Percentiles rank a stretch among this genome's conserved stretches.
These are phyloP conservation scores for Brachionus asplanchnoidis DNA, from an alignment of 1,140 invertebrate genomes.

Conservation along the genomic window DNA sequence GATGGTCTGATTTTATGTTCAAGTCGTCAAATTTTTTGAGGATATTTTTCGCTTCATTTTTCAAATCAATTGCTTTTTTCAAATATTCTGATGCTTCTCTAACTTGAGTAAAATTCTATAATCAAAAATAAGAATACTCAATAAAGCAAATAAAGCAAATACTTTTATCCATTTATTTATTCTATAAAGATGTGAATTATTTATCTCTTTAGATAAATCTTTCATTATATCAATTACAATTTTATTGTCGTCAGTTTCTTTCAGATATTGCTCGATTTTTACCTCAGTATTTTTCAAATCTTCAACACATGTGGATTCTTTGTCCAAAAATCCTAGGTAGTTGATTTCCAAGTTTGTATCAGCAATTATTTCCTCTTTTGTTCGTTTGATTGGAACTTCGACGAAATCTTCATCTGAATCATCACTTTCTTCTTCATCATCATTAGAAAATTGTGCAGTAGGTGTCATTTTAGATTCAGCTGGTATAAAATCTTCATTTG, in stretches of 20 bases:
- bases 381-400: conserved; percentile 49
- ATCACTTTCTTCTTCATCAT: not conserved
- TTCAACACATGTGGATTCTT: not conserved
- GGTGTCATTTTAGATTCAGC: not conserved
- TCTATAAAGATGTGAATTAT: conserved; percentile 42
- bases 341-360: not conserved
- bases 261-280: conserved; percentile 8
- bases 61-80: conserved; percentile 47
- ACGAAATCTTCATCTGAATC: conserved; percentile 48
- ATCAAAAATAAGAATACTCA: not conserved
- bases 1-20: not conserved
- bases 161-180: conserved; percentile 46
- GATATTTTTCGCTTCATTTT: conserved; percentile 42
- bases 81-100: conserved; percentile 43
- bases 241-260: conserved; percentile 45
- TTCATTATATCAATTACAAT: conserved; percentile 47
- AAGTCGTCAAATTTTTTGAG: conserved; percentile 45
- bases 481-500: conserved; percentile 45
- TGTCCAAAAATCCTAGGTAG: conserved; percentile 3
- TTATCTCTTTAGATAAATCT: conserved; percentile 47
- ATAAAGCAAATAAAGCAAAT: not conserved
- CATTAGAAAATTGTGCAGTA: not conserved
- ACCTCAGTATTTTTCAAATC: conserved; percentile 30
- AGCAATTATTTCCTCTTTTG: not conserved
- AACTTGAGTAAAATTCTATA: conserved; percentile 35